Evolutionary conservation across 2,113 vertebrate genomes (phyloP), one percentile per base, ranked within the genome.

Genomic region (Scortum barcoo): DNA sequence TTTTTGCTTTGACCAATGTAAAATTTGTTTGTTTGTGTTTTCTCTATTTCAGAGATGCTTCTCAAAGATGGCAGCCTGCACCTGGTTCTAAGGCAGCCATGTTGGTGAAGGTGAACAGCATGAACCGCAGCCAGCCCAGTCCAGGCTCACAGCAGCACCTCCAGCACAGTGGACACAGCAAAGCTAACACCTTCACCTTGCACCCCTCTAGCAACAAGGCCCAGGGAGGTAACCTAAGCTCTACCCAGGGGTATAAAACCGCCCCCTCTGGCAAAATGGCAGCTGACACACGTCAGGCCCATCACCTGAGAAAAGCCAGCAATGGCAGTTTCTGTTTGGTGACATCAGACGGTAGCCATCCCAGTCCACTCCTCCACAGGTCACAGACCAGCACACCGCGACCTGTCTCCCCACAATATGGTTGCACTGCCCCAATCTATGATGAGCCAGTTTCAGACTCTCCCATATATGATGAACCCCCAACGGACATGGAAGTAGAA

Each of bases 401-500:
- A 16, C 95, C 96, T 1, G 72, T 89, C 1, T 96, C 96, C 60
- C 97, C 96, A 33, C 96, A 86, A 10, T 97, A 96, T 19, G 96
- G 94, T 63, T 95, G 93, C 78, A 93, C 95, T 44, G 91, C 93
- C 10, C 95, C 96, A 0, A 94, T 97, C 70, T 97, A 97, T 0
- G 96, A 97, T 38, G 96, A 97, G 76, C 96, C 97, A 3, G 95
- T 96, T 46, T 71, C 95, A 40, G 96, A 97, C 50, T 93, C 93
- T 50, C 97, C 97, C 1, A 96, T 97, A 89, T 98, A 98, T 57
- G 97, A 98, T 0, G 97, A 97, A 68, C 97, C 97, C 48, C 96
- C 97, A 2, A 92, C 95, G 69, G 97, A 97, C 83, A 97, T 97
- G 97, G 97, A 97, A 88, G 95, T 95, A 22, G 96, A 96, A 81